Conservation (phyloP, 2,888 invertebrate species). For the Mactromeris polynyma region DNA sequence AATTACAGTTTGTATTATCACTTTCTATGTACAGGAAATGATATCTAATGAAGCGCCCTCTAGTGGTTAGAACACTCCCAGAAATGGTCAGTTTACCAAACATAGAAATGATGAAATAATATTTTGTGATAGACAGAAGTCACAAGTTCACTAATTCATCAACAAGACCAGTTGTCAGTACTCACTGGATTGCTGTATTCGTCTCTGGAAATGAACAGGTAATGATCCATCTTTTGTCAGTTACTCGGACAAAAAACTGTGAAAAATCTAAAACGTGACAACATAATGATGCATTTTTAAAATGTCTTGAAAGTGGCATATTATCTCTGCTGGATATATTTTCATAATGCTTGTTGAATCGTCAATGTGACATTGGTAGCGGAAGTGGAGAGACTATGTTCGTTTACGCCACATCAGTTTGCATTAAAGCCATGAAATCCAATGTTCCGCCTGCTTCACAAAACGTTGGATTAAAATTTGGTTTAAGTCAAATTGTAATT, state of each 20-base stretch:
- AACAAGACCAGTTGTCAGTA: neutral
- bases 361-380: slow-evolving; percentile 21
- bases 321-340: slow-evolving; percentile 38
- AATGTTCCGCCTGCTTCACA: neutral
- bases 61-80: neutral
- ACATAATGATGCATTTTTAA: slow-evolving; percentile 41
- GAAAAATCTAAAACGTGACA: slow-evolving; percentile 41
- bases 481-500: slow-evolving; percentile 16
- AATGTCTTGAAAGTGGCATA: slow-evolving; percentile 24
- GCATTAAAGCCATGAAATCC: neutral
- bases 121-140: neutral
- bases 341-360: slow-evolving; percentile 30
- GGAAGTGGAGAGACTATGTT: slow-evolving; percentile 25
- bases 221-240: neutral
- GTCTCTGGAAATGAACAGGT: slow-evolving; percentile 5
- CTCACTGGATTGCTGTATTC: neutral
- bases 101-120: slow-evolving; percentile 20
- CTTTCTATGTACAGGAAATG: neutral
- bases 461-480: neutral
- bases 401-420: slow-evolving; percentile 26
- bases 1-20: neutral
- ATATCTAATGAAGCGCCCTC: neutral
- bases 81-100: slow-evolving; percentile 3
- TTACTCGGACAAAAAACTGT: slow-evolving; percentile 9
- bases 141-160: slow-evolving; percentile 6